Evolutionary conservation across 1,140 invertebrate genomes (phyloP).

Genomic region (Ruditapes philippinarum): DNA sequence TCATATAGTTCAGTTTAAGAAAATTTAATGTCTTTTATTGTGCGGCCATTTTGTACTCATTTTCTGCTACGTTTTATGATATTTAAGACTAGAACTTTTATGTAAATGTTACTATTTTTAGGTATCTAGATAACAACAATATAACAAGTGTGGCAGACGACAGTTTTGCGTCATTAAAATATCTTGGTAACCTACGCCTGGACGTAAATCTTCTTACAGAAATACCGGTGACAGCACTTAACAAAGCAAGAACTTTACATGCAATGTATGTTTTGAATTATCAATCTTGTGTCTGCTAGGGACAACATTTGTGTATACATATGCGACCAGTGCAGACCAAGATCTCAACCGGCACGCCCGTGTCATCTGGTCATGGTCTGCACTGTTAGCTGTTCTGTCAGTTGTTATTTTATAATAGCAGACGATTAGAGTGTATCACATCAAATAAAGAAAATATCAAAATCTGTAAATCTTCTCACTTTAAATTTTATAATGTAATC

Average conservation of each 20-base stretch:
- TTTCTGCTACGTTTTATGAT: not conserved
- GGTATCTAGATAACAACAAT: slow-evolving; percentile 81
- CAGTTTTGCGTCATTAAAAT: slow-evolving; percentile 71
- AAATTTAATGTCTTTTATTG: no score
- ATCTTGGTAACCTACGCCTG: slow-evolving; percentile 72
- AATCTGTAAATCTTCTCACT: no score
- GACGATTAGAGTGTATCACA: no score
- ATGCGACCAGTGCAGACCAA: no score
- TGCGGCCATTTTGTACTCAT: not conserved
- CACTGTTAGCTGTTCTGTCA: no score
- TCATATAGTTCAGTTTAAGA: not conserved
- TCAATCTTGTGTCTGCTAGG: no score
- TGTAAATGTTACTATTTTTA: slow-evolving; percentile 11
- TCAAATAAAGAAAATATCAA: no score
- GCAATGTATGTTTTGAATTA: not conserved
- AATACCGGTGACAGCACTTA: slow-evolving; percentile 72
- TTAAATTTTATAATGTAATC: no score
- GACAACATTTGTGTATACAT: no score
- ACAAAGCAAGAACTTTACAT: not conserved
- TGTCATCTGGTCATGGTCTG: no score
- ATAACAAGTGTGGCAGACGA: slow-evolving; percentile 73
- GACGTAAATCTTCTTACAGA: slow-evolving; percentile 74
- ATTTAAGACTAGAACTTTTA: not conserved
- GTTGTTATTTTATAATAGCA: no score
- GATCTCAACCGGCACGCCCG: no score